Base-by-base conservation (phyloP, 1,140 invertebrate genomes). In the Goniozus legneri region DNA sequence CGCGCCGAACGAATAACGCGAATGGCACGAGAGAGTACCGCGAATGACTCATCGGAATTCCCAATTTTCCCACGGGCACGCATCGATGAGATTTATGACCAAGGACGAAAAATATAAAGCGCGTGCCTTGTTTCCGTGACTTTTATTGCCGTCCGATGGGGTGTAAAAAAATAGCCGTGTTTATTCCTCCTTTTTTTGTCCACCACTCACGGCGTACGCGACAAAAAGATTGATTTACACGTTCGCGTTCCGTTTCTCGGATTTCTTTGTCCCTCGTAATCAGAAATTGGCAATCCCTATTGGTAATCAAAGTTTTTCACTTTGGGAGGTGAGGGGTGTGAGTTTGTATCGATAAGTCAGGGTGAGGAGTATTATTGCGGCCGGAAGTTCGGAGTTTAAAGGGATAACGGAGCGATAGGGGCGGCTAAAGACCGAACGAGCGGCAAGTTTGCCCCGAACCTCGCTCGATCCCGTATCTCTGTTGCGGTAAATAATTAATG, bases 401-500 rank as follows among this genome's bases (percentile, higher is more conserved):
- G 39, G 42, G 43, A 47, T 42, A 37, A 38, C 31, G 42, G 30
- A 14, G 33, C 51, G 42, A 53, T 53, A 53, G 30, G 37, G 47
- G 18, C 24, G n/a, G 50, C 42, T 53, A 45, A 45, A 50, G 40
- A 18, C 36, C 37, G 15, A 43, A 18, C 37, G n/a, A n/a, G n/a
- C n/a, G n/a, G n/a, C n/a, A n/a, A n/a, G n/a, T n/a, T n/a, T n/a
- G n/a, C 19, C 37, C 41, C 31, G 8, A 53, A 53, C 50, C 50
- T 53, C 33, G 42, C 33, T 40, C 18, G 21, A 49, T 48, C 27
- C 42, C 37, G 38, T 56, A 56, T 56, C 54, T 49, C 22, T n/a
- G n/a, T n/a, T 19, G 38, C 18, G 42, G 38, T 49, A 56, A 56
- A 56, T 56, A 56, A 56, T 56, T 53, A 53, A 56, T 53, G 46